Evolutionary conservation across 30 jellyfish, hydroid and myxozoan genomes (phyloP).

Genomic region (Hydractinia symbiolongicarpus): DNA sequence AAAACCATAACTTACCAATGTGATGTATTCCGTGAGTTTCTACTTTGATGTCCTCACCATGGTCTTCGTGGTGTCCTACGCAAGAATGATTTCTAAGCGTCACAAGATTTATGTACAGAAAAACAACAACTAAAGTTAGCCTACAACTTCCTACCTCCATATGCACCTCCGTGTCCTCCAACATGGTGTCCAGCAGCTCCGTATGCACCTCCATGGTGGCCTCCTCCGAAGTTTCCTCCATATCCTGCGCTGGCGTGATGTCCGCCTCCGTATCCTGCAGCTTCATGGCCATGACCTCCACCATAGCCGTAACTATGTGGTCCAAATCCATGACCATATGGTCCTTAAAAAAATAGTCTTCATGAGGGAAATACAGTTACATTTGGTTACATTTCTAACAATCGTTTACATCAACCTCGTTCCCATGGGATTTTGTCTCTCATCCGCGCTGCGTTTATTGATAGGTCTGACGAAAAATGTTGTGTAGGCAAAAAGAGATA

Average conservation of each 20-base stretch:
- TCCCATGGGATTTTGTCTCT: too few species aligned
- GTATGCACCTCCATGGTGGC: constrained; percentile 38
- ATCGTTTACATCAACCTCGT: too few species aligned
- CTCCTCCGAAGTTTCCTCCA: constrained; percentile 23
- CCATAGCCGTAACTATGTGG: constrained; percentile 25
- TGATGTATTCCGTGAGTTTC: constrained; percentile 39
- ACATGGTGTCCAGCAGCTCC: constrained; percentile 38
- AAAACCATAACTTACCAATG: constrained; percentile 21
- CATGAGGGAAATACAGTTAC: background rate
- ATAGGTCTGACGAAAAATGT: too few species aligned
- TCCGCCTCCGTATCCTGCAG: constrained; percentile 29
- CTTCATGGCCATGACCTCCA: constrained; percentile 28
- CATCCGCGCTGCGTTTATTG: too few species aligned
- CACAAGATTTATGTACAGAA: background rate
- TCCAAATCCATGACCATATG: constrained; percentile 28
- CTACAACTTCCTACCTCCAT: constrained; percentile 23
- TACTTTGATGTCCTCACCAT: constrained; percentile 39
- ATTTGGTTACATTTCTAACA: background rate
- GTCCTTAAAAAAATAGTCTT: constrained; percentile 17
- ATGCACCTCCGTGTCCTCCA: constrained; percentile 37
- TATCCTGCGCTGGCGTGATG: constrained; percentile 31
- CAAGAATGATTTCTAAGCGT: background rate
- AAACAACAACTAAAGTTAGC: background rate
- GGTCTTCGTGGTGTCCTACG: constrained; percentile 39
- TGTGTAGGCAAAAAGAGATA: too few species aligned